Evolutionary conservation across 2,113 vertebrate genomes (phyloP).

Genomic region (Elephantulus edwardii): DNA sequence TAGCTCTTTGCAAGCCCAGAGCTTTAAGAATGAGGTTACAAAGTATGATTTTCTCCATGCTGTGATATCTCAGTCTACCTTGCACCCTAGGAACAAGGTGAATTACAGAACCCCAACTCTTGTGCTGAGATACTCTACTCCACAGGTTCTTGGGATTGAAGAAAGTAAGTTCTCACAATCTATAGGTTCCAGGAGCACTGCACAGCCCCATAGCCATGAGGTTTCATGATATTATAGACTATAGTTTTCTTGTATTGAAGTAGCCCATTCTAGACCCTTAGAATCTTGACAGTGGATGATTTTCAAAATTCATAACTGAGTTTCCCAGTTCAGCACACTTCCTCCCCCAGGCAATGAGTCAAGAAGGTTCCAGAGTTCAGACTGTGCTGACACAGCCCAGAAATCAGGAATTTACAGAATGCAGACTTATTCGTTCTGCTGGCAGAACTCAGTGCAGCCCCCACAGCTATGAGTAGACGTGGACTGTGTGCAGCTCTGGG

Average conservation of each 20-base stretch:
- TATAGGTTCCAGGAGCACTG: background rate
- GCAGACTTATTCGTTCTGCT: background rate
- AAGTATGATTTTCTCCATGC: background rate
- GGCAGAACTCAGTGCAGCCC: background rate
- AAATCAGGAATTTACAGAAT: constrained; percentile 12
- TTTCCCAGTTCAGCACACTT: background rate
- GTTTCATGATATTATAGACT: background rate
- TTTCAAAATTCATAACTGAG: constrained; percentile 31
- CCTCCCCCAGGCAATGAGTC: background rate
- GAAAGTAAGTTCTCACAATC: background rate
- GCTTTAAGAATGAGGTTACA: background rate
- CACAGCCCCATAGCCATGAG: background rate
- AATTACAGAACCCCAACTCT: background rate
- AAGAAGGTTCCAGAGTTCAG: background rate
- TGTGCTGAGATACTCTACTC: background rate
- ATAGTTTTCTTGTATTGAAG: constrained; percentile 14
- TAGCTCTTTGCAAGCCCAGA: background rate
- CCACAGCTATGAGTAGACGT: constrained; percentile 11
- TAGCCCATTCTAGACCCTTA: background rate
- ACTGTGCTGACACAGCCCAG: constrained; percentile 3
- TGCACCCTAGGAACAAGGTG: background rate
- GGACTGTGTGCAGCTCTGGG: background rate
- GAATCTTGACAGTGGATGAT: constrained; percentile 22
- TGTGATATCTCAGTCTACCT: background rate
- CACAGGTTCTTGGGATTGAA: background rate